phyloP scores from a whole-genome alignment of 2,888 invertebrate species.

The Dione vanillae region DNA sequence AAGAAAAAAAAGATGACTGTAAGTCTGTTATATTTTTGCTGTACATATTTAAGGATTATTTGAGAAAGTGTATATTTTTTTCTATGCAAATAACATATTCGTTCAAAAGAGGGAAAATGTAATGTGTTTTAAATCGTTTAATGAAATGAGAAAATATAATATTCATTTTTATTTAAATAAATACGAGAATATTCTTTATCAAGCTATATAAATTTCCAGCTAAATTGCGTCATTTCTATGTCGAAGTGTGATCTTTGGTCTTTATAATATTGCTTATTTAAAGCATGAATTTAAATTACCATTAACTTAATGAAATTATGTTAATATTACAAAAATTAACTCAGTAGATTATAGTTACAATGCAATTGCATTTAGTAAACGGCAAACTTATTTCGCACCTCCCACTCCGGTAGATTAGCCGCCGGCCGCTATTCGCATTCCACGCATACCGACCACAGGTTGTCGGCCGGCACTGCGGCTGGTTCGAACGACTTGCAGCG shows the following conservation, averaged over 20 bases:
- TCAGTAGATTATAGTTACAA: constrained; percentile 46
- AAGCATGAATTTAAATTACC: neutral
- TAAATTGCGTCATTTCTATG: constrained; percentile 37
- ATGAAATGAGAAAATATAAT: too few species aligned
- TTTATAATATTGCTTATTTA: neutral
- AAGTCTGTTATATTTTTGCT: constrained; percentile 48
- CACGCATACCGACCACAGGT: constrained; percentile 75
- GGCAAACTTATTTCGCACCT: constrained; percentile 65
- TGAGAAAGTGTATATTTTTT: too few species aligned
- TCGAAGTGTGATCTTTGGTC: constrained; percentile 38
- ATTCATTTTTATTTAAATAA: neutral
- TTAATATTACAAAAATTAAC: neutral
- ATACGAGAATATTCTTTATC: neutral
- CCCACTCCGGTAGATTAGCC: constrained; percentile 66
- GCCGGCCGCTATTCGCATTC: constrained; percentile 76
- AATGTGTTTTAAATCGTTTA: too few species aligned
- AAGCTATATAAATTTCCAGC: constrained; percentile 30
- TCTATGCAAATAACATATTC: too few species aligned
- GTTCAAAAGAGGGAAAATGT: too few species aligned
- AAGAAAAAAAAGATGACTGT: constrained; percentile 55
- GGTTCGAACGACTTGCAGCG: constrained; percentile 70
- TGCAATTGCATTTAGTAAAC: constrained; percentile 61
- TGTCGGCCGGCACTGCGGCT: constrained; percentile 74
- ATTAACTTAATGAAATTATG: neutral
- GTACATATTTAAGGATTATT: too few species aligned